Evolutionary conservation across 2,888 invertebrate species (phyloP).

Genomic region (Andrena minutula): DNA sequence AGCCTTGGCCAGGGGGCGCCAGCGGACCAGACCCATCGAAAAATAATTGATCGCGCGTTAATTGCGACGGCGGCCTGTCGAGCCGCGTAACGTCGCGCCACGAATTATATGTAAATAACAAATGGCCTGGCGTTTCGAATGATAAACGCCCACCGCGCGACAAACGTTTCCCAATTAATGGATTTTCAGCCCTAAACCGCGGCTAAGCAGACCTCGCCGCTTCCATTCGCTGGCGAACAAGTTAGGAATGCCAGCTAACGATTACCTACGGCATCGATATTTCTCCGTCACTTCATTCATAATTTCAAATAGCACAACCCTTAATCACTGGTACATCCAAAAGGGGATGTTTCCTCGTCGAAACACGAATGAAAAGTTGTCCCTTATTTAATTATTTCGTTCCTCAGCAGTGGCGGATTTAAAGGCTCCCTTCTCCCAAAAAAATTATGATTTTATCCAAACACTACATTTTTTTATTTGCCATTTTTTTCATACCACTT

Average conservation of each 20-base stretch:
- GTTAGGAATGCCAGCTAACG: background rate
- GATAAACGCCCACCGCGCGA: constrained; percentile 74
- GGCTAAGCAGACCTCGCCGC: constrained; percentile 1
- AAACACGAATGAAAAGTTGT: no score
- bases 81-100: constrained; percentile 72
- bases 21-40: constrained; percentile 54
- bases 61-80: constrained; percentile 74
- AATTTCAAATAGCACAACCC: background rate
- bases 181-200: constrained; percentile 79
- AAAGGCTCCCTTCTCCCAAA: no score
- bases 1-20: constrained; percentile 29
- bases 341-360: no score
- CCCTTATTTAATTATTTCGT: no score
- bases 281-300: background rate
- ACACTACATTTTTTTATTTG: no score
- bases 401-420: no score
- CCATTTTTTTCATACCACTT: no score
- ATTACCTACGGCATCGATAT: background rate
- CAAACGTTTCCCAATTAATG: constrained; percentile 83
- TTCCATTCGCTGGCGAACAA: background rate
- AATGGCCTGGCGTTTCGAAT: constrained; percentile 77
- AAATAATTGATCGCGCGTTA: constrained; percentile 80
- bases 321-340: no score
- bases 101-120: constrained; percentile 82
- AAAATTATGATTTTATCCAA: no score